Evolutionary conservation across 2,888 invertebrate genomes (phyloP).

Genomic region (Dicycla oo): DNA sequence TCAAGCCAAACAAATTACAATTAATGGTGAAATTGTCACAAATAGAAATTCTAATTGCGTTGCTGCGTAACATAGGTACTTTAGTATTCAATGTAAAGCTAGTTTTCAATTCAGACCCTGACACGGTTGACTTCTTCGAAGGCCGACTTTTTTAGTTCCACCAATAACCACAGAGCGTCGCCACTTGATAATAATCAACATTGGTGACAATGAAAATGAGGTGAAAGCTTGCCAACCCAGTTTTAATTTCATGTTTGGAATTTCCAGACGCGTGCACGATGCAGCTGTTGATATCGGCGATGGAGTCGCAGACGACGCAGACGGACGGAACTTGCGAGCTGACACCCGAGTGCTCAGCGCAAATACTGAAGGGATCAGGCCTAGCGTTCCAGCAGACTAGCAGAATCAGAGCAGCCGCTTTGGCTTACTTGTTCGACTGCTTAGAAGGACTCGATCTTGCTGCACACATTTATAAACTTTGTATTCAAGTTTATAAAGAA

Average conservation of each 20-base stretch:
- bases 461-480: slow-evolving; percentile 85
- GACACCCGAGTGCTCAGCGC: slow-evolving; percentile 81
- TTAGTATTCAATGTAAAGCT: slow-evolving; percentile 43
- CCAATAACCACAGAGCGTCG: slow-evolving; percentile 62
- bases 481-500: slow-evolving; percentile 87
- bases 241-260: slow-evolving; percentile 54
- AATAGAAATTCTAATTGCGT: slow-evolving; percentile 30
- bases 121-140: slow-evolving; percentile 67
- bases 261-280: slow-evolving; percentile 86
- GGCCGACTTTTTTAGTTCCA: slow-evolving; percentile 60
- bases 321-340: slow-evolving; percentile 82
- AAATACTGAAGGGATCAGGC: slow-evolving; percentile 83
- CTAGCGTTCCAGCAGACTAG: slow-evolving; percentile 86
- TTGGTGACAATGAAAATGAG: slow-evolving; percentile 52
- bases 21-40: slow-evolving; percentile 33
- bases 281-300: slow-evolving; percentile 86
- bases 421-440: slow-evolving; percentile 84
- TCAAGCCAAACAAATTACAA: slow-evolving; percentile 29
- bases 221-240: slow-evolving; percentile 70
- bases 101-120: slow-evolving; percentile 64
- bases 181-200: slow-evolving; percentile 59
- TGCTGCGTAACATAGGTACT: slow-evolving; percentile 45
- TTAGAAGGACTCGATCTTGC: slow-evolving; percentile 82
- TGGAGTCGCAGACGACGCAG: slow-evolving; percentile 84
- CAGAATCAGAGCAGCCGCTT: slow-evolving; percentile 78